Base-by-base conservation (phyloP, 1,140 invertebrate species). In the Epicauta chinensis region DNA sequence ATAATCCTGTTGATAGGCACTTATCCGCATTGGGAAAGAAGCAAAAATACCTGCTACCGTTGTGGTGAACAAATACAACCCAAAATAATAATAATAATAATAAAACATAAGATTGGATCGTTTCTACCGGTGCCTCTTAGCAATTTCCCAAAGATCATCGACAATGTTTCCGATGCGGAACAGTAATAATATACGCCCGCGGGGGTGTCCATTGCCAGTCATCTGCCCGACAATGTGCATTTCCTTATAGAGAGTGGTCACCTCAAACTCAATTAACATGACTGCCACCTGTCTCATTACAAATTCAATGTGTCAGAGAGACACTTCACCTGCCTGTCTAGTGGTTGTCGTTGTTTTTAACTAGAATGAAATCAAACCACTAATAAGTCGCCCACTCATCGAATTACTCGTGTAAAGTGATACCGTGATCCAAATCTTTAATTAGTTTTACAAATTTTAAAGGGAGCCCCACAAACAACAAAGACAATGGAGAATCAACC, bases 211-310 rank as follows among this genome's bases (percentile, higher is more conserved):
- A 43, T 23, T 23, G 23, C 23, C 7, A 23, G 52, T 63, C 61
- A 63, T 63, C 61, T 60, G 61, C 60, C 50, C 49, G 49, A 47
- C 55, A 62, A 62, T 60, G 61, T 62, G 61, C 55, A 56, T 51
- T 59, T 56, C 52, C 56, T 55, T 56, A 55, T 60, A 62, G 50
- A 59, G 55, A 57, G 50, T 54, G 60, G 48, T 58, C 52, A 54
- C 49, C 48, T 57, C 53, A 43, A 39, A 52, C 54, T 57, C 55
- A 58, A 60, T 57, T 59, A 59, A 62, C 47, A 55, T 59, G 44
- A 40, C 45, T 38, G 39, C 50, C 58, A 60, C 55, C 61, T 60
- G 58, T 63, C 61, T 53, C 51, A 60, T 62, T 62, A 62, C 53
- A 52, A 60, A 62, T 51, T 60, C 60, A 60, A 60, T 55, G 55